A percentile compares a stretch with the other conserved stretches of the same genome.
Evolutionary conservation across 2,797 vertebrate genomes (phyloP).

Genomic region (Amphiprion clarkii): DNA sequence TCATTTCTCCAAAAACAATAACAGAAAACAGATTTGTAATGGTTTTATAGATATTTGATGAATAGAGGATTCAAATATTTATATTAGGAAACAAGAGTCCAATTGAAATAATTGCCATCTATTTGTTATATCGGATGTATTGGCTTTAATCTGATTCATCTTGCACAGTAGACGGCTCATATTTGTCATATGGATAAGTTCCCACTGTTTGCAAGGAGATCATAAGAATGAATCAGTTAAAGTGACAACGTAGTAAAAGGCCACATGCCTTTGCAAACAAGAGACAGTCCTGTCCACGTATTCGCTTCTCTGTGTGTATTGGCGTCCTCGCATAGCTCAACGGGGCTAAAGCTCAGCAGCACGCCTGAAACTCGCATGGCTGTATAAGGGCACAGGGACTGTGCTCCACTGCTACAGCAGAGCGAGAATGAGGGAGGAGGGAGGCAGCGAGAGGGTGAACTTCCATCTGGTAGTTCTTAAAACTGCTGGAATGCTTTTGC

Average conservation of each 20-base stretch:
- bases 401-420: constrained; percentile 60
- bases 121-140: neutral
- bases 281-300: constrained; percentile 24
- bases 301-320: constrained; percentile 41
- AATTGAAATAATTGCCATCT: no score
- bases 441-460: constrained; percentile 66
- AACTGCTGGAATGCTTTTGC: constrained; percentile 91
- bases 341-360: constrained; percentile 66
- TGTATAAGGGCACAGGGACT: constrained; percentile 88
- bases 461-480: constrained; percentile 91
- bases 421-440: constrained; percentile 59
- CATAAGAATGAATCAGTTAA: constrained; percentile 29
- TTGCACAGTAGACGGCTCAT: neutral
- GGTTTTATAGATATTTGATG: neutral
- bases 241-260: constrained; percentile 59
- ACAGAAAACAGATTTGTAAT: neutral
- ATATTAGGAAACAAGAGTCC: neutral
- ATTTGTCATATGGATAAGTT: constrained; percentile 12
- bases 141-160: neutral
- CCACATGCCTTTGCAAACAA: constrained; percentile 57
- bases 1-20: neutral
- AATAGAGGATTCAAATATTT: neutral
- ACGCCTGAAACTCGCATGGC: constrained; percentile 82
- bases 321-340: constrained; percentile 48
- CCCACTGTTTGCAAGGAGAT: constrained; percentile 28